Conservation (phyloP, 2,888 invertebrate genomes). For the Machimus atricapillus region DNA sequence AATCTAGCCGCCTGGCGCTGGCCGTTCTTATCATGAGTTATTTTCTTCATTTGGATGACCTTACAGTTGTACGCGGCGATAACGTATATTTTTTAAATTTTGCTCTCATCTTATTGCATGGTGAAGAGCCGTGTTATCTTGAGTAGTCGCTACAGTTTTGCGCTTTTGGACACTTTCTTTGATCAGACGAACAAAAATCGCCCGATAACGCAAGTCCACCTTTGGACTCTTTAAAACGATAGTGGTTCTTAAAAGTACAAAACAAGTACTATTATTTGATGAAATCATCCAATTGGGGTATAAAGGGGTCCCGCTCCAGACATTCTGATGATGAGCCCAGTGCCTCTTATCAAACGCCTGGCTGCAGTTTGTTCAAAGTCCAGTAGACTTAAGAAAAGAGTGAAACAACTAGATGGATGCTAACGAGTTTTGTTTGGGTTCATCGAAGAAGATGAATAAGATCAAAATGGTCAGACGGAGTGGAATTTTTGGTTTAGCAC, state of each 20-base stretch:
- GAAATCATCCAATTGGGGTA: background rate
- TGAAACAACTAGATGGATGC: background rate
- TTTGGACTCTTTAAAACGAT: slow-evolving; percentile 3
- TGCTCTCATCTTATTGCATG: background rate
- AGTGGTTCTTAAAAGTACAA: background rate
- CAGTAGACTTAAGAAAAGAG: background rate
- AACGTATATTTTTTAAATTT: background rate
- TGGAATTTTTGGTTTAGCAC: background rate
- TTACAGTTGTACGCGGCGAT: background rate
- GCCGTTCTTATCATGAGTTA: background rate
- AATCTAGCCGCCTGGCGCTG: slow-evolving; percentile 1
- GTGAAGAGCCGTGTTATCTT: background rate
- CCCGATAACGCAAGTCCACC: background rate
- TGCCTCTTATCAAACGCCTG: background rate
- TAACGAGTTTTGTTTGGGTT: background rate
- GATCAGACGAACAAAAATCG: background rate
- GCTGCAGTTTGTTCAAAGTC: background rate
- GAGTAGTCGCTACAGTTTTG: slow-evolving; percentile 21
- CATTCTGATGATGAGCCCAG: background rate
- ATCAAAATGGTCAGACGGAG: background rate
- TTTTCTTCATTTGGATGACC: slow-evolving; percentile 20
- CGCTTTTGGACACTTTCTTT: slow-evolving; percentile 29
- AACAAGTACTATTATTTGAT: background rate
- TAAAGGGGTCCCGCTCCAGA: background rate
- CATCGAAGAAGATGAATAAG: background rate